Base-by-base conservation (phyloP, 2,888 invertebrate species). In the Agrypnus murinus region DNA sequence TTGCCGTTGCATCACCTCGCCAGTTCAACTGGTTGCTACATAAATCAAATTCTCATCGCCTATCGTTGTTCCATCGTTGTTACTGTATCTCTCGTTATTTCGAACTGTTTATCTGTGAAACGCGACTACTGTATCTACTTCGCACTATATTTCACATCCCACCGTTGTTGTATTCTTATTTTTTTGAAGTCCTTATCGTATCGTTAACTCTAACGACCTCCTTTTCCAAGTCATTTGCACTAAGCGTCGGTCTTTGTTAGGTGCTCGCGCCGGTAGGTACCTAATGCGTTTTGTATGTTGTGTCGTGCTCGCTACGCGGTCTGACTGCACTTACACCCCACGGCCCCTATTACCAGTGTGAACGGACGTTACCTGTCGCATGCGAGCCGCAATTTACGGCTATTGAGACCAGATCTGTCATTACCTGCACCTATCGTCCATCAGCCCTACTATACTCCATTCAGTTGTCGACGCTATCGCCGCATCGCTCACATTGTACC, bases 171-270 rank as follows among this genome's bases (percentile, higher is more conserved):
- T 60, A 70, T 78, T 77, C 77, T 77, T 2, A 25, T 25, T 25
- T 25, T 77, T 78, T 81, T 77, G 66, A 78, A 75, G 75, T 76
- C 68, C 80, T 81, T 82, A 82, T 83, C 83, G 82, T 80, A 79
- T 82, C 82, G 81, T 83, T 83, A 82, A 80, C 81, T 80, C 77
- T 82, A 83, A 83, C 80, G 82, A 82, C 81, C 82, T 80, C 78
- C 77, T 81, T 81, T 83, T 81, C 81, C 80, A 79, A 80, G 77
- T 81, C 81, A 81, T 82, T 82, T 82, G 79, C 79, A 77, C 77
- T 69, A 70, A 75, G 74, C 75, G 65, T 60, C 66, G 73, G 60
- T 70, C 73, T 63, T 64, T 63, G 72, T 65, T 65, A 59, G 53
- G 46, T 46, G 70, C 34, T 60, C 55, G 67, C 34, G 48, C 64